Percentiles rank a stretch among this genome's conserved stretches.
phyloP scores from a whole-genome alignment of 2,888 invertebrate species.

The Cephus pygmeus region DNA sequence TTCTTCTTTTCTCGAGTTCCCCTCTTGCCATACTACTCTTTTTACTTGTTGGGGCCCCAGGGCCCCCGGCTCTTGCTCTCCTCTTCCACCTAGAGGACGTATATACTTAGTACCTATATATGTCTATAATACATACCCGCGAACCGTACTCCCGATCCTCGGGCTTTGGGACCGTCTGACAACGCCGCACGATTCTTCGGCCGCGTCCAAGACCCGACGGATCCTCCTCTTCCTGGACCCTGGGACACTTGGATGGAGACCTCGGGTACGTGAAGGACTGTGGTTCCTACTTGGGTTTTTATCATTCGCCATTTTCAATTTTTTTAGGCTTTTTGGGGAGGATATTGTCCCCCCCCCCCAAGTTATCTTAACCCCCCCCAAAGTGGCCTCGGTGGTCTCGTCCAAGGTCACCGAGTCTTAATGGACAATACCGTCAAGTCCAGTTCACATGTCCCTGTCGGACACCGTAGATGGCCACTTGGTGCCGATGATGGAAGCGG shows the following conservation, averaged over 20 bases:
- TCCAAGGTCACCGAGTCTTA: background rate
- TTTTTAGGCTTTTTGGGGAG: slow-evolving; percentile 2
- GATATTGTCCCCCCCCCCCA: too few relatives aligned
- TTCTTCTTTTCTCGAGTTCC: slow-evolving; percentile 21
- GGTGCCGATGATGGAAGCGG: background rate
- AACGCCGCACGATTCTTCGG: slow-evolving; percentile 1
- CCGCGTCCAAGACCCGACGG: background rate
- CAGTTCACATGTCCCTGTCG: background rate
- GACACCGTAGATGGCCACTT: background rate
- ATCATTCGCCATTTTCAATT: background rate
- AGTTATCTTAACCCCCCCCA: background rate
- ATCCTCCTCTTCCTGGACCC: background rate
- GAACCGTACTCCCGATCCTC: slow-evolving; percentile 2
- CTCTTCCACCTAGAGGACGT: slow-evolving; percentile 1
- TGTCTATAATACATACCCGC: background rate
- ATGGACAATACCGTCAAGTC: background rate
- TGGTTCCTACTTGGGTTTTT: background rate
- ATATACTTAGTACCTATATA: background rate
- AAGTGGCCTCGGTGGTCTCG: background rate
- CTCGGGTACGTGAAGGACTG: background rate
- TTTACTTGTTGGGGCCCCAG: slow-evolving; percentile 1
- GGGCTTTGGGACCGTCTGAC: slow-evolving; percentile 13
- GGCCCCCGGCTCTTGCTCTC: slow-evolving; percentile 10
- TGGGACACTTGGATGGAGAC: background rate
- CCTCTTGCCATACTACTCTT: slow-evolving; percentile 1